A percentile compares a stretch with the other conserved stretches of the same genome.
phyloP scores from a whole-genome alignment of 2,113 vertebrate species.

The Marcusenius ussheri region DNA sequence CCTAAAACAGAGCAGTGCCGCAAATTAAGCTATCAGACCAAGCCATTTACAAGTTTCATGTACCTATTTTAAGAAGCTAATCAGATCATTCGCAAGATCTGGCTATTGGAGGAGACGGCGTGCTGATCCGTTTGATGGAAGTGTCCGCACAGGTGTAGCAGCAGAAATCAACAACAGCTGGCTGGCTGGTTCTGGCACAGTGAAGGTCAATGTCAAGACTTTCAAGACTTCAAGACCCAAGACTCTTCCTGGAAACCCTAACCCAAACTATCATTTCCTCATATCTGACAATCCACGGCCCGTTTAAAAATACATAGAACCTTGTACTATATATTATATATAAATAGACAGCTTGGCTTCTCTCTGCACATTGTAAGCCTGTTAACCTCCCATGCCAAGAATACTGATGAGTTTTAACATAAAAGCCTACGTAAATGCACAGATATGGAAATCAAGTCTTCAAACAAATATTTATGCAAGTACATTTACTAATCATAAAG shows the following conservation, averaged over 20 bases:
- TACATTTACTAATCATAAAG: not conserved
- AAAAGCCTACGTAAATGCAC: not conserved
- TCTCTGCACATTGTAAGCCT: not conserved
- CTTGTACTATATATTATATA: not conserved
- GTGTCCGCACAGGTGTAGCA: not conserved
- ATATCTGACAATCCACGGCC: not conserved
- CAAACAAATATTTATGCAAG: not conserved
- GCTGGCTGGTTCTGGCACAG: not conserved
- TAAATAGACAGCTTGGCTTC: not conserved
- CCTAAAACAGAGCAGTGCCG: not conserved
- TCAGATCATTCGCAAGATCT: not conserved
- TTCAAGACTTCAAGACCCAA: not conserved
- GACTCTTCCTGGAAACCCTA: slow-evolving; percentile 8
- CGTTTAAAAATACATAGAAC: not conserved
- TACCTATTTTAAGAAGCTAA: not conserved
- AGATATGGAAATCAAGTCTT: not conserved
- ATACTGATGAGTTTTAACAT: not conserved
- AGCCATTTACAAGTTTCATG: not conserved
- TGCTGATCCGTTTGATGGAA: not conserved
- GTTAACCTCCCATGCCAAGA: not conserved
- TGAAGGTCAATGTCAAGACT: not conserved
- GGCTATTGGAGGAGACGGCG: not conserved
- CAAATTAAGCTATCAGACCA: not conserved
- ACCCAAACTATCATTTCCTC: not conserved
- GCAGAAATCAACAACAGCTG: not conserved